Evolutionary conservation across 2,797 vertebrate genomes (phyloP).

Genomic region (Fundulus diaphanus): DNA sequence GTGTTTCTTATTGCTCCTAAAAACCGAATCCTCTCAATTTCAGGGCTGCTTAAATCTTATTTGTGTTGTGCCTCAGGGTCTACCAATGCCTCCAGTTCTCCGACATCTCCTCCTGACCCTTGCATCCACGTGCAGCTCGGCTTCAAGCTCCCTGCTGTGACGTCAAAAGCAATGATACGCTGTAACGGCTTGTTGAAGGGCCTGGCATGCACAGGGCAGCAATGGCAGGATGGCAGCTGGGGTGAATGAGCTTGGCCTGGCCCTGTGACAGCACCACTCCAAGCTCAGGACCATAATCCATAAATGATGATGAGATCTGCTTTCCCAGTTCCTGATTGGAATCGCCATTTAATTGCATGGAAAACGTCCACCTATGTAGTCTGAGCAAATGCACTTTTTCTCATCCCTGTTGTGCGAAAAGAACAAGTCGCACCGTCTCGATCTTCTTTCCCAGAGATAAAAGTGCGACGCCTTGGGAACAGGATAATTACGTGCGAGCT

Average conservation of each 20-base stretch:
- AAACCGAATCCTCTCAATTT: conserved; percentile 42
- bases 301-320: conserved; percentile 58
- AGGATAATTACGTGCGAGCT: conserved; percentile 74
- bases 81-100: conserved; percentile 34
- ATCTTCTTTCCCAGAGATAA: conserved; percentile 49
- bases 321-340: conserved; percentile 58
- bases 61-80: conserved; percentile 46
- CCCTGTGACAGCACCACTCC: conserved; percentile 41
- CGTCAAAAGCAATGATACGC: conserved; percentile 47
- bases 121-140: conserved; percentile 27
- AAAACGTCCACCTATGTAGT: conserved; percentile 53
- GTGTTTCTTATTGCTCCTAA: conserved; percentile 42
- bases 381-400: conserved; percentile 53
- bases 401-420: conserved; percentile 49
- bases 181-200: conserved; percentile 63
- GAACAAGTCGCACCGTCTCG: conserved; percentile 50
- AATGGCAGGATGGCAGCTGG: conserved; percentile 29
- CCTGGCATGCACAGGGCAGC: conserved; percentile 49
- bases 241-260: conserved; percentile 49
- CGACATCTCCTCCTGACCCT: conserved; percentile 38
- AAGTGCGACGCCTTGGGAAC: conserved; percentile 49
- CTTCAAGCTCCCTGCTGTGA: conserved; percentile 48
- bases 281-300: conserved; percentile 59
- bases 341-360: conserved; percentile 59
- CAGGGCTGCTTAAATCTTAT: conserved; percentile 32